These are phyloP conservation scores for Sebastes paucispinis DNA, from an alignment of 2,797 vertebrate genomes.

Conservation along the genomic window DNA sequence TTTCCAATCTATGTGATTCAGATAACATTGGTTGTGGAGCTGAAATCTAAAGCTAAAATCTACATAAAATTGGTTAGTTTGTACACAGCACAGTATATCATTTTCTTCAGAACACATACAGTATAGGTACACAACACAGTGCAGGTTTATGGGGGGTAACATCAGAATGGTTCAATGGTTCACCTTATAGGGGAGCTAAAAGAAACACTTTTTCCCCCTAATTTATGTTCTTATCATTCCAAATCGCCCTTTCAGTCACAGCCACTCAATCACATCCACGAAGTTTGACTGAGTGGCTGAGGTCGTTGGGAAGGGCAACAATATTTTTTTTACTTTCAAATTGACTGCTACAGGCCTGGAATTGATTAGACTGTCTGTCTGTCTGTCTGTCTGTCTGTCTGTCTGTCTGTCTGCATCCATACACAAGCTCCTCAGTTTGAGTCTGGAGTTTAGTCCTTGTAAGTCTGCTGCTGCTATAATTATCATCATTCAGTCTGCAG, in stretches of 20 bases:
- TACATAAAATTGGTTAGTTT: not conserved
- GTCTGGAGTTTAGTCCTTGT: not conserved
- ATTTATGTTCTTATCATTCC: conserved; percentile 25
- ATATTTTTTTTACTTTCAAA: conserved; percentile 17
- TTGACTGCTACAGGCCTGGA: not conserved
- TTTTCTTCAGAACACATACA: not conserved
- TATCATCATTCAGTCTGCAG: not conserved
- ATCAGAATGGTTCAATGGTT: not conserved
- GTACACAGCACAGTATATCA: not conserved
- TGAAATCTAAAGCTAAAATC: not conserved
- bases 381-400: not conserved
- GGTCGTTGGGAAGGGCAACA: conserved; percentile 15
- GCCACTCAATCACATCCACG: conserved; percentile 25
- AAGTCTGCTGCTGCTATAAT: not conserved
- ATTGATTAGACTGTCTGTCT: not conserved
- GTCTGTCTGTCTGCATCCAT: not conserved
- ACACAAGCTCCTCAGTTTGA: not conserved
- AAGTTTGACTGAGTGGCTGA: not conserved
- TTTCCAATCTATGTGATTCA: not conserved
- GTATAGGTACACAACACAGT: not conserved
- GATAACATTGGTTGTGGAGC: not conserved
- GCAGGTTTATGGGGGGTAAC: not conserved
- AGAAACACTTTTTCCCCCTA: not conserved
- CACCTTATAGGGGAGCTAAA: not conserved
- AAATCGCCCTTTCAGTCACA: conserved; percentile 7